Percentiles rank a stretch among this genome's conserved stretches.
Evolutionary conservation across 2,888 invertebrate species (phyloP).

Genomic region (Pseudeuparius sepicola): DNA sequence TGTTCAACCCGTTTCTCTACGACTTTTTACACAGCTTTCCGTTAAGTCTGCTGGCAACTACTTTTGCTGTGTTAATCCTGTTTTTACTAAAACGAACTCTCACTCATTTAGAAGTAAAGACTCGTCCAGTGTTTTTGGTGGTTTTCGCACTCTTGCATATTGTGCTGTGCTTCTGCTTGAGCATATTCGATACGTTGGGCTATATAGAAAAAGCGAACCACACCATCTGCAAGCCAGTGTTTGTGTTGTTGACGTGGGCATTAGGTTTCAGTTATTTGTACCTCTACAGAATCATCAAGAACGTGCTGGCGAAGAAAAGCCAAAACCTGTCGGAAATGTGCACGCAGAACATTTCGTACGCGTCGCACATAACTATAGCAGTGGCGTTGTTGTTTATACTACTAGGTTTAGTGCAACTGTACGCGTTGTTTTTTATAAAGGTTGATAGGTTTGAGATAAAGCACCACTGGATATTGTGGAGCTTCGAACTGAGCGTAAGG

Average conservation of each 20-base stretch:
- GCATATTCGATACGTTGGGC: slow-evolving; percentile 57
- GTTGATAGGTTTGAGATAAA: slow-evolving; percentile 46
- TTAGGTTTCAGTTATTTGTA: slow-evolving; percentile 79
- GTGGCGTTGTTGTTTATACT: slow-evolving; percentile 76
- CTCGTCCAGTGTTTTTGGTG: slow-evolving; percentile 65
- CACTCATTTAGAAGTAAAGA: slow-evolving; percentile 54
- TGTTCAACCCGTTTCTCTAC: slow-evolving; percentile 67
- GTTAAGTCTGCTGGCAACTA: slow-evolving; percentile 78
- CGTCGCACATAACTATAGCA: slow-evolving; percentile 81
- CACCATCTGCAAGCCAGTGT: slow-evolving; percentile 75
- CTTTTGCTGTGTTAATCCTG: slow-evolving; percentile 78
- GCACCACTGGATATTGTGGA: slow-evolving; percentile 85
- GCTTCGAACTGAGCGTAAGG: slow-evolving; percentile 77
- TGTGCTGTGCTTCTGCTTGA: slow-evolving; percentile 69
- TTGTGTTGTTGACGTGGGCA: slow-evolving; percentile 73
- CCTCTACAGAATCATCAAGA: slow-evolving; percentile 67
- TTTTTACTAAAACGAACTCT: slow-evolving; percentile 75
- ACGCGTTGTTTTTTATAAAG: slow-evolving; percentile 62
- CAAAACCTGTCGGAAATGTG: slow-evolving; percentile 72
- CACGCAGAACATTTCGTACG: slow-evolving; percentile 68
- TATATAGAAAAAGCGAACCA: slow-evolving; percentile 40
- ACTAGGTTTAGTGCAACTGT: slow-evolving; percentile 74
- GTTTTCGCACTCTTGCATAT: slow-evolving; percentile 72
- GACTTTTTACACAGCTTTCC: slow-evolving; percentile 77
- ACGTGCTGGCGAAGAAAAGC: slow-evolving; percentile 63